Evolutionary conservation across 2,113 vertebrate species (phyloP), one percentile per base, ranked within the genome.

Genomic region (Callipepla squamata): DNA sequence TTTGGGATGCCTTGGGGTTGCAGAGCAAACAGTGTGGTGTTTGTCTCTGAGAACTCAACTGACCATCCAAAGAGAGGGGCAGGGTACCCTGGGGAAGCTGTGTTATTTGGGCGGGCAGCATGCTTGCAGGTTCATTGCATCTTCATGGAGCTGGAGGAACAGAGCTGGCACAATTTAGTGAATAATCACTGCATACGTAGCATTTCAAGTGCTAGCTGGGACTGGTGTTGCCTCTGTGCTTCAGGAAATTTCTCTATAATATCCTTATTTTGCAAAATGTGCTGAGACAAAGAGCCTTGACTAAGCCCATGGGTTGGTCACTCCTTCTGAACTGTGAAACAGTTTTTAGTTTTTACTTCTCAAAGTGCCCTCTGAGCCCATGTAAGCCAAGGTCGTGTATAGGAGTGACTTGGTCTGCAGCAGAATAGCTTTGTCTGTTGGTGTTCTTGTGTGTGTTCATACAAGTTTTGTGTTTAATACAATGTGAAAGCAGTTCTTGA

Each of bases 31-130:
- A 59, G 69, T 16, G 30, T 19, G 6, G 13, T 8, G 13, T 47
- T 79, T 85, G 28, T 19, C 2, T 21, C 32, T 70, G 45, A 70
- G 81, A 73, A 74, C 22, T 14, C 10, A 19, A n/a, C 7, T 3
- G 20, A 7, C 36, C 55, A 10, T 63, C 34, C 42, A 42, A 42
- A 30, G 13, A 79, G 80, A 80, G 13, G 28, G 8, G 53, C 22
- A 18, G 44, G 23, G 15, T 7, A 32, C 74, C 38, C 30, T 13
- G 58, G 72, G 70, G 75, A 26, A 45, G 9, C 23, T 12, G 1
- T 3, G 8, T 1, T 74, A 19, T 20, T 38, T 4, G 38, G 44
- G 13, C 18, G 34, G 22, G n/a, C n/a, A 16, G 28, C 0, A 2
- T 4, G 30, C 2, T 16, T 4, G 10, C 14, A 16, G n/a, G 44